Evolutionary conservation across 2,797 vertebrate genomes (phyloP), one percentile per base, ranked within the genome.

Genomic region (Hydrolagus colliei): DNA sequence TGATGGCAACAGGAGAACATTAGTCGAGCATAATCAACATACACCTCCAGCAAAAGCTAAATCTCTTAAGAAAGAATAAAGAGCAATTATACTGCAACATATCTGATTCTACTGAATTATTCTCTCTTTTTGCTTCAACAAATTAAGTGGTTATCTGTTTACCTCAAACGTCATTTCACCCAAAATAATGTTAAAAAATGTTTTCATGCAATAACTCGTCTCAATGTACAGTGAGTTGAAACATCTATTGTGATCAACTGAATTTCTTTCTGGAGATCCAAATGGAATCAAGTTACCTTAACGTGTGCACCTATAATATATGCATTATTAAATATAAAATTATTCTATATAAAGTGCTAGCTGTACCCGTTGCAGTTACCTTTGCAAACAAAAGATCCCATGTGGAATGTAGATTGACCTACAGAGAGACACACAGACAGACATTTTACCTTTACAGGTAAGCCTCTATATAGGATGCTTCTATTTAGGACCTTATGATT

Each of bases 21-120:
- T 52, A 76, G 7, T 32, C 12, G 18, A 78, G 16, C 62, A 27
- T 6, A 27, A 63, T 78, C 52, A 10, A 78, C 10, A 13, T 10
- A 3, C 59, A 63, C 20, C 76, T 59, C 2, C 41, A 59, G 41
- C 20, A n/a, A 41, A 62, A 76, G 0, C 75, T 7, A 82, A 72
- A 86, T 86, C 72, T 86, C n/a, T 32, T 14, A 7, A 86, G 27
- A 2, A 9, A 63, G 68, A 79, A 63, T 86, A 87, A 88, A 88
- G 0, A 0, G 62, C 12, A 85, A 87, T 67, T 10, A 59, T 1
- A 20, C 1, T 22, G 77, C 52, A 2, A 20, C 6, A 87, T 87
- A 87, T 80, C 20, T 87, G 14, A 63, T 86, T 86, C 10, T 86
- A 9, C 13, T 86, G 27, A n/a, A 85, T 63, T 61, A 32, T 22